Evolutionary conservation across 1,140 invertebrate species (phyloP), one percentile per base, ranked within the genome.

Genomic region (Drosophila insularis): DNA sequence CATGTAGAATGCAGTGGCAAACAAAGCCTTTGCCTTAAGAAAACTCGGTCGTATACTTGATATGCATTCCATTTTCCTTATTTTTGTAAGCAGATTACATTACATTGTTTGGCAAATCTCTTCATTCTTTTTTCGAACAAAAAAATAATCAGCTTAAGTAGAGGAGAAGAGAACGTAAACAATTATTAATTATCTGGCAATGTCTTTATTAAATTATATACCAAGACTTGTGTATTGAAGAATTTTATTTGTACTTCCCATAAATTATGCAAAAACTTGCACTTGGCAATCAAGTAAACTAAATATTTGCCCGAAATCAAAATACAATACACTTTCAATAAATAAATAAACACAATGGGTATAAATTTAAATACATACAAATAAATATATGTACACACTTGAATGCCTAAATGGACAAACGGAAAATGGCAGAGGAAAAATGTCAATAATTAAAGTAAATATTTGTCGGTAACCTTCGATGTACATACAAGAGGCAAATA

Each of bases 21-120:
- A 71, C 75, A 73, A 27, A 46, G 50, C 21, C 68, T 65, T 54
- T 31, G 58, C 50, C 43, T 63, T 61, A 63, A 63, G 62, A 68
- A 39, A 61, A 35, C 3, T 55, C 37, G 13, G 68, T 65, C 80
- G 72, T 70, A 82, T 84, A 73, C 81, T 85, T 63, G 60, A 66
- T 81, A 56, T 59, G 14, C 43, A 68, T 23, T 62, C 32, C 32
- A 55, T 13, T 61, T 17, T 56, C 14, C 39, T 23, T 39, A 14
- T 37, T 59, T 64, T 62, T 64, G 37, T 74, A 68, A 79, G 67
- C 62, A 66, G 77, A 79, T 80, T 77, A 85, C 63, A 32, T 23
- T 43, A n/a, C n/a, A 66, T 40, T 68, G 14, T n/a, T 55, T 27
- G 1, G 6, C 7, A 21, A 55, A 55, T 55, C 13, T 27, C 69